These are phyloP conservation scores for Leuciscus waleckii DNA, from an alignment of 2,797 vertebrate genomes.

Conservation along the genomic window DNA sequence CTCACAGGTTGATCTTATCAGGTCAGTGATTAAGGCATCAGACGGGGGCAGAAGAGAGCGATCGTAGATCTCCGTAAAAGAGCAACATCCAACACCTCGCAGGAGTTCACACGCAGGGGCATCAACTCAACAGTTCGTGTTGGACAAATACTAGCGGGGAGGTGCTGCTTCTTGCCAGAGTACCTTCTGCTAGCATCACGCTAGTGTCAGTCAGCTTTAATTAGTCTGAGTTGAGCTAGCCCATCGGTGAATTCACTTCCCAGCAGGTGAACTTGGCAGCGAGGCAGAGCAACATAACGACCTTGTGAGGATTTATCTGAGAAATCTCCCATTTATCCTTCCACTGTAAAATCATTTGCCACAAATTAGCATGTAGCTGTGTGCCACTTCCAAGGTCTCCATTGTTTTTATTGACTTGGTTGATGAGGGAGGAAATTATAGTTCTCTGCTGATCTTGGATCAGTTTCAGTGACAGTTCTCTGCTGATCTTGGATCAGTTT, in stretches of 20 bases:
- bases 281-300: conserved; percentile 39
- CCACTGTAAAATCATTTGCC: neutral
- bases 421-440: neutral
- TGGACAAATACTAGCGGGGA: conserved; percentile 53
- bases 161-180: conserved; percentile 45
- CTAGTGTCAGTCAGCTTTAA: conserved; percentile 61
- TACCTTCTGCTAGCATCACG: conserved; percentile 54
- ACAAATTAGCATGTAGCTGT: conserved; percentile 1
- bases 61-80: conserved; percentile 20
- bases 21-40: conserved; percentile 3
- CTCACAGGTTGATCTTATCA: neutral
- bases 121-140: conserved; percentile 44
- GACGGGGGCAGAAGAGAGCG: conserved; percentile 18
- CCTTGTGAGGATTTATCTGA: conserved; percentile 44
- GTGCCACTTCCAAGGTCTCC: neutral
- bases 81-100: conserved; percentile 12
- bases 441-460: conserved; percentile 15
- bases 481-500: conserved; percentile 25
- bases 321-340: conserved; percentile 6
- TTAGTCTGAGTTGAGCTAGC: conserved; percentile 49
- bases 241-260: conserved; percentile 33
- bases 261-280: conserved; percentile 44
- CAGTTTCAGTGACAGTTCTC: conserved; percentile 20
- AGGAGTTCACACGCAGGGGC: conserved; percentile 25
- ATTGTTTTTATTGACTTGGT: neutral